These are phyloP conservation scores for Chitala chitala DNA, from an alignment of 2,113 vertebrate species.

Conservation along the genomic window DNA sequence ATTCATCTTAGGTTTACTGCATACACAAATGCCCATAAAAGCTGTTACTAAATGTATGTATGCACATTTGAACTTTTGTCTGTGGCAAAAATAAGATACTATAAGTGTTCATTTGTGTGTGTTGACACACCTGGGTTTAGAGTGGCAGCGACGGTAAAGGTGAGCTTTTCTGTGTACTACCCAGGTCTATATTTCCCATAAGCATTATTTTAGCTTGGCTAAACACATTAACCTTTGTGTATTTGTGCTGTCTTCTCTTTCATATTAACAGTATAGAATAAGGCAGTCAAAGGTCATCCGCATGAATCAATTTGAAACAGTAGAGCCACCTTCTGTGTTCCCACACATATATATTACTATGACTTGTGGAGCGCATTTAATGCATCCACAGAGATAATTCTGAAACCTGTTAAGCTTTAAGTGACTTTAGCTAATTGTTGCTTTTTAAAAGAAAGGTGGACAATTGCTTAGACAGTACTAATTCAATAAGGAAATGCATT, in stretches of 20 bases:
- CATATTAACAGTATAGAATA: neutral
- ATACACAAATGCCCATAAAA: too few species aligned
- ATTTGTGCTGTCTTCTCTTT: neutral
- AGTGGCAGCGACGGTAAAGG: too few species aligned
- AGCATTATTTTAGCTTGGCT: neutral
- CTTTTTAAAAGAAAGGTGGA: too few species aligned
- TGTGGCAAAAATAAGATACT: too few species aligned
- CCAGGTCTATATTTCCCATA: neutral
- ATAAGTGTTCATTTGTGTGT: too few species aligned
- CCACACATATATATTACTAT: neutral
- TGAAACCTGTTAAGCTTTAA: neutral
- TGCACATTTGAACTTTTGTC: too few species aligned
- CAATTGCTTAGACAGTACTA: neutral
- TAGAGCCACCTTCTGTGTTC: too few species aligned
- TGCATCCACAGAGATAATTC: too few species aligned
- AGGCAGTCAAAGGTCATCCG: neutral
- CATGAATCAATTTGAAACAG: neutral
- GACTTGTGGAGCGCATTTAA: neutral
- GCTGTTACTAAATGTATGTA: too few species aligned
- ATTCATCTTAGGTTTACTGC: too few species aligned
- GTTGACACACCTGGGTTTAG: too few species aligned
- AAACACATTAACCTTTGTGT: conserved; percentile 4
- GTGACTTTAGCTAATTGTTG: neutral
- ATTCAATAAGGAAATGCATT: neutral
- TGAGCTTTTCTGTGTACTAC: too few species aligned